phyloP scores from a whole-genome alignment of 2,797 vertebrate species.

The Rhynchotus rufescens region DNA sequence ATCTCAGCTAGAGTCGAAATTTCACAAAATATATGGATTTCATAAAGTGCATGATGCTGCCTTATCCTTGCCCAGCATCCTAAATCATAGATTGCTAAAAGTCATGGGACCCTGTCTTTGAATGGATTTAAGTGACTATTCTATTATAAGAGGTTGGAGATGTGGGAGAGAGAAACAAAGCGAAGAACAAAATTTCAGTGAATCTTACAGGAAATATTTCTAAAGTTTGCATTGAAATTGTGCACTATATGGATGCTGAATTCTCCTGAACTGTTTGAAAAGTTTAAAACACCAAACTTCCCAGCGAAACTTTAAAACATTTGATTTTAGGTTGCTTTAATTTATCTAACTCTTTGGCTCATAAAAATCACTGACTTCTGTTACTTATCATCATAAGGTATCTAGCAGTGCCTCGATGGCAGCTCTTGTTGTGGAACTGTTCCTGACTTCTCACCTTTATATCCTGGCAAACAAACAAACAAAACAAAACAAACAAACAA shows the following conservation, averaged over 20 bases:
- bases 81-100: background rate
- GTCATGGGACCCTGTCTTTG: background rate
- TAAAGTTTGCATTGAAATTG: background rate
- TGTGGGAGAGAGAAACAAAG: background rate
- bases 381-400: background rate
- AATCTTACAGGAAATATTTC: background rate
- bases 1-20: background rate
- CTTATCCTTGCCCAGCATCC: background rate
- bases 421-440: background rate
- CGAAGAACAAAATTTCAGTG: background rate
- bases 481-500: background rate
- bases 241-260: background rate
- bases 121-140: background rate
- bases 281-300: background rate
- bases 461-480: background rate
- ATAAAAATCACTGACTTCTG: background rate
- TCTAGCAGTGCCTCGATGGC: background rate
- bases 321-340: background rate
- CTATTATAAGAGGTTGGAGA: background rate
- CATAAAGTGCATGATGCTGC: rapidly evolving
- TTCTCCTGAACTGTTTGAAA: background rate
- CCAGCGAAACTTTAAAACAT: background rate
- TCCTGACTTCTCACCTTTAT: background rate
- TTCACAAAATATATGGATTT: background rate
- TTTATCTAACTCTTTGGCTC: background rate